These are phyloP conservation scores for Cyrtonyx montezumae DNA, from an alignment of 2,113 vertebrate genomes.

Conservation along the genomic window DNA sequence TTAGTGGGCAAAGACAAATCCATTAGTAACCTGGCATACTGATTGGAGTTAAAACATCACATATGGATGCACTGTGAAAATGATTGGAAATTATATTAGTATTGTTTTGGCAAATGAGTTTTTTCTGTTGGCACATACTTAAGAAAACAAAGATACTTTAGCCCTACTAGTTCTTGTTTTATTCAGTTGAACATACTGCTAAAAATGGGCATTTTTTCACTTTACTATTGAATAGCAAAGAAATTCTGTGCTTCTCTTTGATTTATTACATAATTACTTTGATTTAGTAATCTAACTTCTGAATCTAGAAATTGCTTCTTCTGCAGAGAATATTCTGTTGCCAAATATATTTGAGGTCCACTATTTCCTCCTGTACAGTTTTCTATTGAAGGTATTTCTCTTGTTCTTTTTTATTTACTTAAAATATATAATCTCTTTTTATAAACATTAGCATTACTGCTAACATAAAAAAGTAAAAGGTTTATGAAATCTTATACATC, in stretches of 20 bases:
- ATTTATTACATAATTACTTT: neutral
- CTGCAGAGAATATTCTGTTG: neutral
- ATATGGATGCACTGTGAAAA: neutral
- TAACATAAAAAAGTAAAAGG: neutral
- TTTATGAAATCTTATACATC: neutral
- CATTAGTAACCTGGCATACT: conserved; percentile 26
- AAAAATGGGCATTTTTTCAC: neutral
- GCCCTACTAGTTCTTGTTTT: neutral
- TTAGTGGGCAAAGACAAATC: conserved; percentile 33
- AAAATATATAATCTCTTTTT: neutral
- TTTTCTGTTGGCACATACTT: neutral
- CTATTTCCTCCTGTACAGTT: neutral
- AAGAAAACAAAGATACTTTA: neutral
- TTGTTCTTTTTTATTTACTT: neutral
- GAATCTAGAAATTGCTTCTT: neutral
- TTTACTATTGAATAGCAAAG: neutral
- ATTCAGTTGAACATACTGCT: neutral
- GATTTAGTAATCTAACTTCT: neutral
- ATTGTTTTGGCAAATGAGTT: conserved; percentile 27
- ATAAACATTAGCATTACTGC: neutral
- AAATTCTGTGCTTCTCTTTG: neutral
- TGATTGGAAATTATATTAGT: neutral
- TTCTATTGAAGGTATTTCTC: neutral
- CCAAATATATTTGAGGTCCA: neutral
- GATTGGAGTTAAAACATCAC: conserved; percentile 36